These are phyloP conservation scores for Narcine bancroftii DNA, from an alignment of 2,113 vertebrate species.

Conservation along the genomic window DNA sequence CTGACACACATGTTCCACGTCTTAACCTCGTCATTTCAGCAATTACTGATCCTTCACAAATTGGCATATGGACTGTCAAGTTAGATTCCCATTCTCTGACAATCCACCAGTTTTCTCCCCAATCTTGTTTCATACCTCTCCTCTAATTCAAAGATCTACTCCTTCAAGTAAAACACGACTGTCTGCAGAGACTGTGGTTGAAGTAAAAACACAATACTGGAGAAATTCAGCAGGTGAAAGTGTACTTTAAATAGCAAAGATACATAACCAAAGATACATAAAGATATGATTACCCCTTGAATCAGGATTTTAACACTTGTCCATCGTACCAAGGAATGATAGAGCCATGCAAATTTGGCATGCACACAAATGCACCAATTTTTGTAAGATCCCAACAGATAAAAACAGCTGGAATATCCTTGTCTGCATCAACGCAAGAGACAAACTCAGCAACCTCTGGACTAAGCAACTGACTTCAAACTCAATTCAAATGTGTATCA, in stretches of 20 bases:
- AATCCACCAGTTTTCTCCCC: background rate
- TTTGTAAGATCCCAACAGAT: background rate
- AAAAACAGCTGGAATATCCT: background rate
- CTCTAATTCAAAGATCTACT: too few relatives aligned
- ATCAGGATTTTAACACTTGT: background rate
- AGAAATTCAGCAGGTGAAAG: too few relatives aligned
- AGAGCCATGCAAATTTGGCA: background rate
- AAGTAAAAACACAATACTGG: too few relatives aligned
- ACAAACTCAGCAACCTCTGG: background rate
- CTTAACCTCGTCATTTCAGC: too few relatives aligned
- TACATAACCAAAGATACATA: too few relatives aligned
- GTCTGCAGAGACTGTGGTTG: too few relatives aligned
- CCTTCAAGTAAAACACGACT: too few relatives aligned
- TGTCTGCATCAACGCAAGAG: background rate
- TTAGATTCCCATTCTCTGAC: background rate
- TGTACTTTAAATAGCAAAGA: too few relatives aligned
- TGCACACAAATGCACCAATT: background rate
- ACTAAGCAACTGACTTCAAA: background rate
- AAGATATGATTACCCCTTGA: background rate
- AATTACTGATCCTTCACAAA: background rate
- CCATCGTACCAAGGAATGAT: too few relatives aligned
- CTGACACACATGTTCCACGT: too few relatives aligned
- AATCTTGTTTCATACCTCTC: background rate
- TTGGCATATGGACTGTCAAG: background rate
- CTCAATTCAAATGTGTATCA: background rate